Evolutionary conservation across 1,140 invertebrate genomes (phyloP).

Genomic region (Tribolium madens): DNA sequence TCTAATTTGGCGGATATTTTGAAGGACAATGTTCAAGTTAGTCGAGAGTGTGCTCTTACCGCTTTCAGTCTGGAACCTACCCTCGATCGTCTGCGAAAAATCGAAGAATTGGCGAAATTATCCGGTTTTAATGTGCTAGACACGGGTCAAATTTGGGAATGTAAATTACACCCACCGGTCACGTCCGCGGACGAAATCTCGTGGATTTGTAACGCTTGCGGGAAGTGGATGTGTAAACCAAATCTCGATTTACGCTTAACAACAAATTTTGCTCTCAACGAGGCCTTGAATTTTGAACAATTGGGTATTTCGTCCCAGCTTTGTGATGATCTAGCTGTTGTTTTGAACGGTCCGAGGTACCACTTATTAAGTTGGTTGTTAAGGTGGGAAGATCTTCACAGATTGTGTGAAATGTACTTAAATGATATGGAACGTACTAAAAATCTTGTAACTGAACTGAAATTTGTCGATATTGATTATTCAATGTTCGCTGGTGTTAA

Average conservation of each 20-base stretch:
- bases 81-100: constrained; percentile 66
- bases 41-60: constrained; percentile 74
- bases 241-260: constrained; percentile 58
- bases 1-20: constrained; percentile 71
- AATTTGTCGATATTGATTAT: constrained; percentile 76
- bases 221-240: constrained; percentile 59
- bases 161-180: constrained; percentile 60
- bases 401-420: constrained; percentile 72
- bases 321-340: constrained; percentile 73
- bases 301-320: constrained; percentile 71
- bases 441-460: constrained; percentile 72
- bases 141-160: constrained; percentile 63
- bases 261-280: constrained; percentile 60
- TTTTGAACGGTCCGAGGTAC: constrained; percentile 73
- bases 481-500: constrained; percentile 72
- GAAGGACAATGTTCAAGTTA: constrained; percentile 69
- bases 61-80: constrained; percentile 76
- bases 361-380: constrained; percentile 74
- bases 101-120: constrained; percentile 69
- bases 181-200: constrained; percentile 57
- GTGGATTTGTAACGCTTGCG: constrained; percentile 60
- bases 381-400: constrained; percentile 71
- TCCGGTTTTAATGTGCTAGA: constrained; percentile 66
- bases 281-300: constrained; percentile 64
- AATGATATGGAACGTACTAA: constrained; percentile 71